These are phyloP conservation scores for Philonicus albiceps DNA, from an alignment of 2,888 invertebrate species.

Conservation along the genomic window DNA sequence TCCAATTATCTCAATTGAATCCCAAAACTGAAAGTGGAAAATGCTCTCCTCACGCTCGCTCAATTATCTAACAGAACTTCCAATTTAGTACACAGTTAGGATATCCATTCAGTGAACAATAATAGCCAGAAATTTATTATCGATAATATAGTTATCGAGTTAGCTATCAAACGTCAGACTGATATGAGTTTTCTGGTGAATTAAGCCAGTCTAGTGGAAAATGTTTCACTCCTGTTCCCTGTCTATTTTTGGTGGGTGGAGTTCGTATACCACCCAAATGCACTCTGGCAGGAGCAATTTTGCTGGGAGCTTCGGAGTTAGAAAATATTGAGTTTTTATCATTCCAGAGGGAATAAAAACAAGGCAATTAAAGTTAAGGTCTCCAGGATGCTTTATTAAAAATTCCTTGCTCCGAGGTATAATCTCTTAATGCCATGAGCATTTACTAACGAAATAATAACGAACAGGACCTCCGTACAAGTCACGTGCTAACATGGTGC, in stretches of 20 bases:
- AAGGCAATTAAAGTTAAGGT: not conserved
- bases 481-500: not conserved
- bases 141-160: not conserved
- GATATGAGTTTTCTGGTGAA: not conserved
- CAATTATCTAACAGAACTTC: not conserved
- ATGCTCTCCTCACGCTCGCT: not conserved
- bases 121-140: not conserved
- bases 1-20: not conserved
- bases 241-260: not conserved
- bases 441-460: not conserved
- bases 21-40: not conserved
- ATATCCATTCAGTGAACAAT: not conserved
- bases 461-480: not conserved
- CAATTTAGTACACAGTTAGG: not conserved
- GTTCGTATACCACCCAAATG: not conserved
- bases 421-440: not conserved
- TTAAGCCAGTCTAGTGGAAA: not conserved
- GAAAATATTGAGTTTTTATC: not conserved
- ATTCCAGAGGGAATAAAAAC: not conserved
- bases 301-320: not conserved
- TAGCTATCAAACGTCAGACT: not conserved
- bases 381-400: not conserved
- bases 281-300: not conserved
- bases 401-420: not conserved
- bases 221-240: not conserved